Evolutionary conservation across 2,888 invertebrate species (phyloP), one percentile per base, ranked within the genome.

Genomic region (Plutella xylostella): DNA sequence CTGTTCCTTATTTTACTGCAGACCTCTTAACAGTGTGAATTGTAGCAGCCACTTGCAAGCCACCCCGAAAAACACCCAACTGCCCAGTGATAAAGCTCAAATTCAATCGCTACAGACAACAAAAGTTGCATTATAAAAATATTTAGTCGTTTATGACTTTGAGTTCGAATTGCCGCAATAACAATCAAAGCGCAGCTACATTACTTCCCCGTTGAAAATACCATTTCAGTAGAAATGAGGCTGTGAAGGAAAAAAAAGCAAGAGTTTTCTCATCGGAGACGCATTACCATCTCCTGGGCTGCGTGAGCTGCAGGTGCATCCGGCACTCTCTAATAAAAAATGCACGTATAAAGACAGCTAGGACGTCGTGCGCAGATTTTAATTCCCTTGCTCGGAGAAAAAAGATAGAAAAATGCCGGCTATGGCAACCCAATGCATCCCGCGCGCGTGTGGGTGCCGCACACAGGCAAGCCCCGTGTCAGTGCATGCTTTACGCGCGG

Each of bases 401-500:
- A 77, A 76, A 34, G 17, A 34, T 34, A 39, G 39, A 44, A 42
- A 42, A 45, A 28, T 37, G 28, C 17, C 39, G 12, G 18, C 30
- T 19, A 60, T 71, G 71, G 68, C 76, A 75, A 57, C 69, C 65
- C 72, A 63, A 63, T 68, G 72, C 71, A 65, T 35, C 43, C 45
- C 50, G 55, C 33, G 55, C 51, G 51, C 51, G 58, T 66, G 76
- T 79, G 75, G 67, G 72, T 63, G 61, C 55, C 40, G 45, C 25
- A 51, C 34, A 51, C 60, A 69, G 61, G 56, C 70, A 68, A 60
- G 45, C 51, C 51, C 61, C 65, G 65, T 73, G 79, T 76, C 78
- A 78, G 78, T 83, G 82, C 82, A 83, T 84, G 84, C 77, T 85
- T 85, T 85, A 85, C 83, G 84, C 82, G 80, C 74, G 79, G 82